These are phyloP conservation scores for Polylopha cassiicola DNA, from an alignment of 2,888 invertebrate species.

Conservation along the genomic window DNA sequence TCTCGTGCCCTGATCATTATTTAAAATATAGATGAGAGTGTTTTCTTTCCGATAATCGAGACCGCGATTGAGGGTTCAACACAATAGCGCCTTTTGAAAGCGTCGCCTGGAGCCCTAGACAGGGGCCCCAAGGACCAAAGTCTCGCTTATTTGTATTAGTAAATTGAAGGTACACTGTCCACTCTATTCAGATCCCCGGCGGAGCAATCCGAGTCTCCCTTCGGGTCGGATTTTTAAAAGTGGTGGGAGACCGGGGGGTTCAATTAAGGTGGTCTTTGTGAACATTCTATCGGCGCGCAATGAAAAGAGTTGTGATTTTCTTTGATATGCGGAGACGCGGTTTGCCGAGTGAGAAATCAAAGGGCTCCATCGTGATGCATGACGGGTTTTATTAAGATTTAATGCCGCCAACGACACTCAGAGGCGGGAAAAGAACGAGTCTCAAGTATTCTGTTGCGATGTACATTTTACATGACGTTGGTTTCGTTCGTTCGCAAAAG, in stretches of 20 bases:
- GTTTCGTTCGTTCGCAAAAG: conserved; percentile 63
- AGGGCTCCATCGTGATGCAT: conserved; percentile 70
- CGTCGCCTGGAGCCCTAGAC: conserved; percentile 53
- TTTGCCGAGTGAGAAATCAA: conserved; percentile 77
- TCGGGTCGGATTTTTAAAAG: conserved; percentile 46
- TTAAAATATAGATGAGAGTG: conserved; percentile 77
- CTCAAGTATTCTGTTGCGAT: conserved; percentile 64
- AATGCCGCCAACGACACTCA: conserved; percentile 75
- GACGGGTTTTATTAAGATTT: conserved; percentile 77
- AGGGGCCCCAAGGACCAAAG: conserved; percentile 50
- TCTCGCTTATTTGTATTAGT: conserved; percentile 71
- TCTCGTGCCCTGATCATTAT: conserved; percentile 67
- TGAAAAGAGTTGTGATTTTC: conserved; percentile 77
- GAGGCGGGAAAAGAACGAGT: conserved; percentile 75
- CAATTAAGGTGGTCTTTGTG: conserved; percentile 69
- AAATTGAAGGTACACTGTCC: conserved; percentile 71
- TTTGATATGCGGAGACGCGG: conserved; percentile 73
- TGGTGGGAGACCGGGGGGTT: conserved; percentile 54
- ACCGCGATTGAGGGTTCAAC: conserved; percentile 66
- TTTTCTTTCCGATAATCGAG: conserved; percentile 77
- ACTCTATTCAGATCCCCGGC: conserved; percentile 48
- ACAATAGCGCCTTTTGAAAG: conserved; percentile 66
- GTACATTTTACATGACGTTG: conserved; percentile 72
- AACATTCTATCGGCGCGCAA: conserved; percentile 74
- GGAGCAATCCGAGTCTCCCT: conserved; percentile 35